A percentile compares a stretch with the other conserved stretches of the same genome.
Conservation (phyloP, 2,113 vertebrate genomes). For the Cryptotis parvus region DNA sequence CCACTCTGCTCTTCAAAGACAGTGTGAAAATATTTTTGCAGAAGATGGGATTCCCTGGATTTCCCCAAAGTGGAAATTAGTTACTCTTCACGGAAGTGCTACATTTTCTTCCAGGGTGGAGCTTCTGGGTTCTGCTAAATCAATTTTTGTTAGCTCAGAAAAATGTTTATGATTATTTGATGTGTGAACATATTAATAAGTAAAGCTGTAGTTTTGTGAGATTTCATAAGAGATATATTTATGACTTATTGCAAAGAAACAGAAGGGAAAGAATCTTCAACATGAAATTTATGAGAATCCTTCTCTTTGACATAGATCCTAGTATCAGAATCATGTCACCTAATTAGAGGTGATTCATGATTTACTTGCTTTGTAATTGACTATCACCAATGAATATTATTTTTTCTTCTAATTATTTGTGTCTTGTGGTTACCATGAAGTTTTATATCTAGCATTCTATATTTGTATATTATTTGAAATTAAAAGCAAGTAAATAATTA, state of each 20-base stretch:
- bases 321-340: neutral
- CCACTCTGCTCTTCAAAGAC: slow-evolving; percentile 67
- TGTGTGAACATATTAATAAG: neutral
- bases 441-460: no score
- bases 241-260: neutral
- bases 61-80: slow-evolving; percentile 54
- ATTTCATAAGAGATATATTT: neutral
- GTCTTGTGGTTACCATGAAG: no score
- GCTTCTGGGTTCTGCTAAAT: neutral
- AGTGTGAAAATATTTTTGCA: slow-evolving; percentile 68
- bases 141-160: neutral
- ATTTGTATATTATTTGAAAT: no score
- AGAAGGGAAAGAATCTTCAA: neutral
- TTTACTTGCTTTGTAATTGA: slow-evolving; percentile 33
- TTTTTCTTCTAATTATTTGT: no score
- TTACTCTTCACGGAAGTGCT: neutral
- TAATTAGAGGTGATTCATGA: slow-evolving; percentile 1
- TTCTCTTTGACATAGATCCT: slow-evolving; percentile 36
- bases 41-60: slow-evolving; percentile 62
- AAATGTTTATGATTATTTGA: slow-evolving; percentile 10
- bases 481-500: no score
- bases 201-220: slow-evolving; percentile 27
- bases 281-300: slow-evolving; percentile 10
- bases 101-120: neutral
- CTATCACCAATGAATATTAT: neutral